phyloP scores from a whole-genome alignment of 2,797 vertebrate genomes.

The Mastacembelus armatus region DNA sequence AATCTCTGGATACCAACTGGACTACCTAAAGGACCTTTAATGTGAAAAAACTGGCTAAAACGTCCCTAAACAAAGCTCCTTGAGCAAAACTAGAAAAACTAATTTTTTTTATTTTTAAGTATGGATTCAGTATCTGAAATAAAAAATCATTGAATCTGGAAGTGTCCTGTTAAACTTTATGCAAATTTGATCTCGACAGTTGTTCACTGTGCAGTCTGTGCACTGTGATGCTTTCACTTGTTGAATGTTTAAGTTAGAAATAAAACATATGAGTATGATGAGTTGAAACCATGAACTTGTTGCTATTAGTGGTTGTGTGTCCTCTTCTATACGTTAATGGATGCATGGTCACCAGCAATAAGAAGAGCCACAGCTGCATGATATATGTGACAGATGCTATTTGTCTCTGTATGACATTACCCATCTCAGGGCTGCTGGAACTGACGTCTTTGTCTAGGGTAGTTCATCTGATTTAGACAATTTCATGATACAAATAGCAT shows the following conservation, averaged over 20 bases:
- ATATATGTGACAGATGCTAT: too few species aligned
- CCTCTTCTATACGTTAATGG: too few species aligned
- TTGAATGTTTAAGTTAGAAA: not conserved
- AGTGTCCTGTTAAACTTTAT: too few species aligned
- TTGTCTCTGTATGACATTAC: too few species aligned
- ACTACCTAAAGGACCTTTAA: conserved; percentile 16
- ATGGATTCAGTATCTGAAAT: not conserved
- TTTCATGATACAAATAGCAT: not conserved
- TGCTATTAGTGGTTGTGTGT: too few species aligned
- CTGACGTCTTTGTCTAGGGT: not conserved
- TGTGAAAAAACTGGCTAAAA: conserved; percentile 23
- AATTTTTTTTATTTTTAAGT: not conserved
- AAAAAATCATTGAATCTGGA: too few species aligned
- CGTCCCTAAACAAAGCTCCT: not conserved
- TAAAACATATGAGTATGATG: not conserved
- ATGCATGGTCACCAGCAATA: too few species aligned
- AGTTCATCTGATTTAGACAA: not conserved
- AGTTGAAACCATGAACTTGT: not conserved
- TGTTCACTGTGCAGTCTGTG: too few species aligned
- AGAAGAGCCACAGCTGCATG: too few species aligned
- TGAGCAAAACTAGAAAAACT: not conserved
- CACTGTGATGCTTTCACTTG: too few species aligned
- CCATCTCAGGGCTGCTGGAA: not conserved
- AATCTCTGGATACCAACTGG: conserved; percentile 68
- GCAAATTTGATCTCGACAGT: too few species aligned